These are phyloP conservation scores for Styela clava DNA, from an alignment of 23 tunicate genomes.

Conservation along the genomic window DNA sequence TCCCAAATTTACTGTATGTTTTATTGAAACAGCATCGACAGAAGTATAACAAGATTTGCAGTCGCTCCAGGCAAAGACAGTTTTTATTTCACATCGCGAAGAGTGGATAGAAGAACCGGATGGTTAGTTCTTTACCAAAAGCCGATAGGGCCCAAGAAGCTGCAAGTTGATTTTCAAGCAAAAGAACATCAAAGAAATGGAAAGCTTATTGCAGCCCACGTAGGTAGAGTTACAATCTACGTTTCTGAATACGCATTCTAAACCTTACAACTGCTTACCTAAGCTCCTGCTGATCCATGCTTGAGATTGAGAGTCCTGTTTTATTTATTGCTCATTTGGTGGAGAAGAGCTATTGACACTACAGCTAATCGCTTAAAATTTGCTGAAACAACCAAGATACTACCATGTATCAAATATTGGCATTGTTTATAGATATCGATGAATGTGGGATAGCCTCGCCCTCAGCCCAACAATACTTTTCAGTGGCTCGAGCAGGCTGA, in stretches of 20 bases:
- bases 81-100: constrained; percentile 13
- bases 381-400: too few relatives aligned
- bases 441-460: too few relatives aligned
- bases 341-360: too few relatives aligned
- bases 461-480: too few relatives aligned
- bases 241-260: constrained; percentile 6
- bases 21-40: background rate
- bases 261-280: too few relatives aligned
- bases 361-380: too few relatives aligned
- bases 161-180: background rate
- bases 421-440: too few relatives aligned
- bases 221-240: background rate
- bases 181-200: constrained; percentile 17
- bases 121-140: constrained; percentile 3
- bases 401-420: too few relatives aligned
- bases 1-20: background rate
- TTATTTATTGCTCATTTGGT: too few relatives aligned
- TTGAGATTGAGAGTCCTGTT: too few relatives aligned
- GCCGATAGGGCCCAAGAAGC: background rate
- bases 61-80: background rate
- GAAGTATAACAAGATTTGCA: background rate
- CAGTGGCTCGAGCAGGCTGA: too few relatives aligned
- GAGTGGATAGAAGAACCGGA: constrained; percentile 1
- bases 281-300: too few relatives aligned
- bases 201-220: background rate